A percentile compares a stretch with the other conserved stretches of the same genome.
phyloP scores from a whole-genome alignment of 2,797 vertebrate species.

The Betta splendens region DNA sequence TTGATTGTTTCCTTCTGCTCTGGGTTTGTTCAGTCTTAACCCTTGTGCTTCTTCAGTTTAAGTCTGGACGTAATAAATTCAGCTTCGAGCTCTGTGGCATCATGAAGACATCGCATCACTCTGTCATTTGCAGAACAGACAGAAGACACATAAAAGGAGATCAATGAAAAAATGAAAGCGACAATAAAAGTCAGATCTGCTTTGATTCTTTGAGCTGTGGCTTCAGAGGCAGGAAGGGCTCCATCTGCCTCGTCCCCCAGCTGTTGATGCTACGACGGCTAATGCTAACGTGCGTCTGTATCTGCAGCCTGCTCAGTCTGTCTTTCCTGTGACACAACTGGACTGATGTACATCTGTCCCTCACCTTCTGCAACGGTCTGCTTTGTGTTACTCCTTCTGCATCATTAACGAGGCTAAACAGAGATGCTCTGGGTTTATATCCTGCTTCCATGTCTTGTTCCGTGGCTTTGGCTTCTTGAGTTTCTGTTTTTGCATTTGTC shows the following conservation, averaged over 20 bases:
- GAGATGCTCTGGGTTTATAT: neutral
- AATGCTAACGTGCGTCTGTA: neutral
- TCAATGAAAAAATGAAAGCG: slow-evolving; percentile 30
- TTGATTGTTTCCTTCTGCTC: too few relatives aligned
- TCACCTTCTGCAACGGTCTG: neutral
- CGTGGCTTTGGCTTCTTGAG: neutral
- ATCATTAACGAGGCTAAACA: neutral
- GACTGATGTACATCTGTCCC: neutral
- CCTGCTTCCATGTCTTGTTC: neutral
- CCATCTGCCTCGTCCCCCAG: slow-evolving; percentile 11
- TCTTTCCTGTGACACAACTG: neutral
- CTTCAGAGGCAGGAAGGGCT: slow-evolving; percentile 43
- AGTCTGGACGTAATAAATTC: too few relatives aligned
- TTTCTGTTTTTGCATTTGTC: neutral
- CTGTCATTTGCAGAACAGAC: slow-evolving; percentile 29
- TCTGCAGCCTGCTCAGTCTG: neutral
- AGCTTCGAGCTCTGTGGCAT: neutral
- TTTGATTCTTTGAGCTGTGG: slow-evolving; percentile 49
- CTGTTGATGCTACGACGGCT: slow-evolving; percentile 12
- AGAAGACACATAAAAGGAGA: slow-evolving; percentile 49
- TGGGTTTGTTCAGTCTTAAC: too few relatives aligned
- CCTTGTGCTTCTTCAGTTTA: too few relatives aligned
- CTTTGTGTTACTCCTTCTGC: neutral
- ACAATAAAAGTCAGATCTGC: slow-evolving; percentile 55
- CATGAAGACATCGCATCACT: slow-evolving; percentile 18